phyloP scores from a whole-genome alignment of 2,797 vertebrate species.

The Sebastes baramenuke region DNA sequence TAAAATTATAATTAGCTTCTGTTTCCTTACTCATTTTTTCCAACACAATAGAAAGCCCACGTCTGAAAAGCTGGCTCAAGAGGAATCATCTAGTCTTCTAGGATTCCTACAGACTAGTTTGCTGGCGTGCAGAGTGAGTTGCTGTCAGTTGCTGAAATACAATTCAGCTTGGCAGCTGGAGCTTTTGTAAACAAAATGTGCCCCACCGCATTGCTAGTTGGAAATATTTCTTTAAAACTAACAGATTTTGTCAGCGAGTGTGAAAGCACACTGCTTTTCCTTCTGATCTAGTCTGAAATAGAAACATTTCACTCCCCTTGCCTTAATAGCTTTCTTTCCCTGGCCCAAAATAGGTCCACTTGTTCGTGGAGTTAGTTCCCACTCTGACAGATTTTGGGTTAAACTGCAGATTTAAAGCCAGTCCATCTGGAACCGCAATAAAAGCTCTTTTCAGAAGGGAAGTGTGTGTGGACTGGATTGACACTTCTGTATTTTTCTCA shows the following conservation, averaged over 20 bases:
- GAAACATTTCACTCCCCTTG: conserved; percentile 44
- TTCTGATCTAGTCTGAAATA: conserved; percentile 50
- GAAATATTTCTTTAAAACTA: conserved; percentile 52
- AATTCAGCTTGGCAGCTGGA: conserved; percentile 53
- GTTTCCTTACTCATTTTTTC: conserved; percentile 4
- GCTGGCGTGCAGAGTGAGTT: conserved; percentile 6
- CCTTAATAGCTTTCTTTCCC: conserved; percentile 59
- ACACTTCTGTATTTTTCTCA: conserved; percentile 7
- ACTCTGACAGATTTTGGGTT: conserved; percentile 71
- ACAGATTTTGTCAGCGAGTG: conserved; percentile 40
- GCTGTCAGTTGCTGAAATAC: conserved; percentile 46
- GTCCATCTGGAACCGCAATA: conserved; percentile 68
- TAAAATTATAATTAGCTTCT: conserved; percentile 54
- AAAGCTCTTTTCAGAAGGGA: conserved; percentile 54
- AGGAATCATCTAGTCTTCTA: conserved; percentile 23
- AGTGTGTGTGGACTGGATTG: conserved; percentile 16
- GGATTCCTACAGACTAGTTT: conserved; percentile 19
- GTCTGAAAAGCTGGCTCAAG: conserved; percentile 15
- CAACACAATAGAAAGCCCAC: conserved; percentile 11
- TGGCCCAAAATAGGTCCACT: conserved; percentile 53
- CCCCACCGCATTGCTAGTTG: not conserved
- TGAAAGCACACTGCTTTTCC: conserved; percentile 33
- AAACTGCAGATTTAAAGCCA: conserved; percentile 73
- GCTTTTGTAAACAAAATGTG: conserved; percentile 52
- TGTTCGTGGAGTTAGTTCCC: conserved; percentile 56